Evolutionary conservation across 2,888 invertebrate species (phyloP), one percentile per base, ranked within the genome.

Genomic region (Toxonevra muliebris): DNA sequence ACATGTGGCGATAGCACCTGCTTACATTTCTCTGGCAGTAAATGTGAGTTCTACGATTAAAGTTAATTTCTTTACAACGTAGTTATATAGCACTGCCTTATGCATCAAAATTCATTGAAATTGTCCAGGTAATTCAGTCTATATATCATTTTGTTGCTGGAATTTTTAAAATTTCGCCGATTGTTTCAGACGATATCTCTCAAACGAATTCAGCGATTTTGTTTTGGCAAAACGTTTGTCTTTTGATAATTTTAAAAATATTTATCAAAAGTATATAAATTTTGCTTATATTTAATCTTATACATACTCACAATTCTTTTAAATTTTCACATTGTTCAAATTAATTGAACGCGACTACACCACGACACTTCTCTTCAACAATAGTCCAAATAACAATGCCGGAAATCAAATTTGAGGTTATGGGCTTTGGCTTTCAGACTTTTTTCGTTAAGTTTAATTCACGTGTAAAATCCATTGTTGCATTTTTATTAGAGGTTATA

Each of bases 41-140:
- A 68, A 7, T 70, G 53, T 67, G 77, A 80, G 80, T 80, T 81
- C 80, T 79, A 77, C 73, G 71, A 72, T 54, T 68, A 69, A 71
- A 68, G 54, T 41, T 60, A 4, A 13, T 41, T 17, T 62, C 65
- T 72, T 69, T 69, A 71, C 66, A 69, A 68, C 66, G 73, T 77
- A 81, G 78, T 82, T 81, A 81, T 81, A 81, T 72, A 75, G 41
- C 54, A 73, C 73, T 78, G 79, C 79, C 73, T 68, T 70, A 45
- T 2, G 20, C 48, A 41, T 3, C 8, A 8, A 1, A 7, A 15
- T 65, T 0, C 41, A 41, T 15, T n/a, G n/a, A n/a, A n/a, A 62
- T 4, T 30, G 30, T 30, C 30, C 11, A 54, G 0, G 12, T 59
- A 17, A n/a, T 30, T 12, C 9, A 30, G 48, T 45, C 12, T 9